Base-by-base conservation (phyloP, 35 echinoderm and acorn worm species). In the Lytechinus pictus region DNA sequence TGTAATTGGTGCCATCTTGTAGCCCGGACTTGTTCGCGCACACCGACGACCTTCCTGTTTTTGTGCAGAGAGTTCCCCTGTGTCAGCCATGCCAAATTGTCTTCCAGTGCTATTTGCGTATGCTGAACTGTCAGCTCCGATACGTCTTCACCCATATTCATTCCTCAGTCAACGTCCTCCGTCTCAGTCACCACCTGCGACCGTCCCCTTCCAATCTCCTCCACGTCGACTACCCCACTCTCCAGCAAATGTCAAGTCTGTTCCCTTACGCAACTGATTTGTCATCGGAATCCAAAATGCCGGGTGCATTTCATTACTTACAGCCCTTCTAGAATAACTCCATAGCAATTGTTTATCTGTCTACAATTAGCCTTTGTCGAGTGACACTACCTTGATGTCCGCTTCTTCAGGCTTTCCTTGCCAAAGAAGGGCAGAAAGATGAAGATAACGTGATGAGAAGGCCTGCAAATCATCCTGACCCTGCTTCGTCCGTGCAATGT, bases 131-230 rank as follows among this genome's bases (percentile, higher is more conserved):
- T 79, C 66, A 79, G 66, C 66, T 79, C 66, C 8, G 66, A 79
- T 79, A 79, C 66, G 66, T 79, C 66, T 79, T 79, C 66, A 79
- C 66, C 66, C 66, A 79, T 16, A 79, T 79, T 79, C 66, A 24
- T 79, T 79, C 66, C 66, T 79, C 66, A 79, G 66, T 79, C 66
- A 79, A 79, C 66, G 66, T 79, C 66, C 66, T 79, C 66, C 66
- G 4, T 79, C 66, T 79, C 66, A 16, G 66, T 79, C 66, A 79
- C 19, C 66, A 79, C 66, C 66, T 79, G 66, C 4, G 66, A 79
- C 66, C 66, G 12, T 24, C 66, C 66, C 66, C 66, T 79, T 79
- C 8, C 66, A 79, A 79, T 79, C 66, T 79, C 66, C 66, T 79
- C 66, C 16, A 79, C 19, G 66, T 24, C 66, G 66, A 79, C 21